These are phyloP conservation scores for Pseudochaenichthys georgianus DNA, from an alignment of 2,797 vertebrate species.

Conservation along the genomic window DNA sequence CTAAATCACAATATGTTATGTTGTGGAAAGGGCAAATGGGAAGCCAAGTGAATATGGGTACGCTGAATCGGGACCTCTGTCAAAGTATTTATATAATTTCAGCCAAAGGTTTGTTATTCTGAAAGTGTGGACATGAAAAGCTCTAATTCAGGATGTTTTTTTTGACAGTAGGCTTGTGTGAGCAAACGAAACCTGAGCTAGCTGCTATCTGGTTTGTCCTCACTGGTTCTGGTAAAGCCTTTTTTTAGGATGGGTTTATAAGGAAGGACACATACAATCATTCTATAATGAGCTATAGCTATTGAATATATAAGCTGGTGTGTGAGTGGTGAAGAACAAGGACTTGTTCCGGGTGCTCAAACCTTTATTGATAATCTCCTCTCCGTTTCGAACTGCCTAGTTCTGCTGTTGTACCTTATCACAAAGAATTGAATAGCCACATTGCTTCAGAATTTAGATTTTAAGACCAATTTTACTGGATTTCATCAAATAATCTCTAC, in stretches of 20 bases:
- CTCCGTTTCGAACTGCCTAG: not conserved
- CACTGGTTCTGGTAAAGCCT: conserved; percentile 21
- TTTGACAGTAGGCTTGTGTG: conserved; percentile 12
- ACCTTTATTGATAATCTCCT: not conserved
- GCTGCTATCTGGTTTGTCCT: conserved; percentile 34
- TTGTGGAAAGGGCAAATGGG: conserved; percentile 1
- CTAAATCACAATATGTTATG: not conserved
- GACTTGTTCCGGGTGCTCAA: not conserved
- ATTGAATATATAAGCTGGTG: not conserved
- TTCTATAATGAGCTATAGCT: too few species aligned
- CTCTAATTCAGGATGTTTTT: conserved; percentile 38
- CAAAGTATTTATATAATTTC: conserved; percentile 10
- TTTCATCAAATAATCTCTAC: not conserved
- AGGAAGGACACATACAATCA: conserved; percentile 14
- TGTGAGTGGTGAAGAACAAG: not conserved
- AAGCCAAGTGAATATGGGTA: not conserved
- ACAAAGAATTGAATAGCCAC: too few species aligned
- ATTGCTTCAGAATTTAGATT: not conserved
- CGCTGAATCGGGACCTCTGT: not conserved
- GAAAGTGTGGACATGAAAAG: conserved; percentile 41
- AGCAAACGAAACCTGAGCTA: conserved; percentile 31
- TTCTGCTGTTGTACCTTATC: not conserved
- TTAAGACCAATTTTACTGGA: not conserved
- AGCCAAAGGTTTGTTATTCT: conserved; percentile 9
- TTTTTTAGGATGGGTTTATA: conserved; percentile 23